These are phyloP conservation scores for Noctua fimbriata DNA, from an alignment of 2,888 invertebrate species.

Conservation along the genomic window DNA sequence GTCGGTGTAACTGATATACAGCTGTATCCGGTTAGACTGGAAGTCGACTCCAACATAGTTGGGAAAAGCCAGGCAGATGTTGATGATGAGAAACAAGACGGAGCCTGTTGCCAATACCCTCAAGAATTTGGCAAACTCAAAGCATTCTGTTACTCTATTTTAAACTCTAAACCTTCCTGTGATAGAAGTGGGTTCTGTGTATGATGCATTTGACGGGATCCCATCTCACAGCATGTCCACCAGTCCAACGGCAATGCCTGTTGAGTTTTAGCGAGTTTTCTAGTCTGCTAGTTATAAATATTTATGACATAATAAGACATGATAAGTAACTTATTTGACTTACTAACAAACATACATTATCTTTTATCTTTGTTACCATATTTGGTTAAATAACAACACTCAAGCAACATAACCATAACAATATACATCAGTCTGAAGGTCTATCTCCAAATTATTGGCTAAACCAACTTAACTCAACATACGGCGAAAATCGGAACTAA, in stretches of 20 bases:
- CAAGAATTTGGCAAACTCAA: not conserved
- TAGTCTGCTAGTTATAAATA: not conserved
- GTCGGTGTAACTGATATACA: not conserved
- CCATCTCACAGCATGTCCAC: not conserved
- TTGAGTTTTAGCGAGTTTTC: no score
- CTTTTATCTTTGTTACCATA: not conserved
- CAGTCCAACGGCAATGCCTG: no score
- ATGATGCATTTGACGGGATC: not conserved
- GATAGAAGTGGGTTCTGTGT: not conserved
- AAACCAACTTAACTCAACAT: not conserved
- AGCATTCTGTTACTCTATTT: not conserved
- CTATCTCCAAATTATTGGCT: constrained; percentile 59
- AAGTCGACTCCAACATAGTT: not conserved
- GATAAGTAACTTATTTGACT: not conserved
- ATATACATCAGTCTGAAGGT: constrained; percentile 36
- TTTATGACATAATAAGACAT: not conserved
- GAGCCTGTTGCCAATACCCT: not conserved
- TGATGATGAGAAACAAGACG: not conserved
- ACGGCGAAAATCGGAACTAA: constrained; percentile 37
- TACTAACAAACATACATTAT: not conserved
- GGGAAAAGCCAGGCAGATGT: not conserved
- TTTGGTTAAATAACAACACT: not conserved
- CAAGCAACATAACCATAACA: not conserved
- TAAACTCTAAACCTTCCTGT: not conserved
- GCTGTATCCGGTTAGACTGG: not conserved